phyloP scores from a whole-genome alignment of 2,113 vertebrate genomes.

The Manacus vitellinus region DNA sequence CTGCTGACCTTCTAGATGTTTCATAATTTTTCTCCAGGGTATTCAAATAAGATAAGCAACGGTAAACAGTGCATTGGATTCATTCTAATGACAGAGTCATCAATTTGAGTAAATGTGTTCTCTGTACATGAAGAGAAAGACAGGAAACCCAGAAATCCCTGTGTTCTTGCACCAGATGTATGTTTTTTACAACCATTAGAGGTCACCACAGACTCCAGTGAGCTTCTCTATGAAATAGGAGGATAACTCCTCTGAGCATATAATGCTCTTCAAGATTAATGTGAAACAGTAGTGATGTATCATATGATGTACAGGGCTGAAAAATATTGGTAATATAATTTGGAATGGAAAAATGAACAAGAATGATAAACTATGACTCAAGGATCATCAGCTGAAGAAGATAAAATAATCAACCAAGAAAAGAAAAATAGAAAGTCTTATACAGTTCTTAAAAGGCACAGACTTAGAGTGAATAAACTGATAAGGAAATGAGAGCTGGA shows the following conservation, averaged over 20 bases:
- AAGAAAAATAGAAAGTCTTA: background rate
- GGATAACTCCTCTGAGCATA: background rate
- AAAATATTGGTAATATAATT: background rate
- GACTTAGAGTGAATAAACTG: conserved; percentile 39
- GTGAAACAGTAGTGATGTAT: background rate
- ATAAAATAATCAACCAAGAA: background rate
- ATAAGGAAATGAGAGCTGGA: conserved; percentile 48
- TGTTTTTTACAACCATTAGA: background rate
- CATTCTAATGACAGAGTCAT: background rate
- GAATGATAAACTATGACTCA: background rate
- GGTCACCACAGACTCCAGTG: background rate
- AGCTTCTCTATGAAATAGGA: background rate
- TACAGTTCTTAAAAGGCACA: conserved; percentile 5
- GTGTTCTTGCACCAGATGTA: background rate
- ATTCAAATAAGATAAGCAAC: background rate
- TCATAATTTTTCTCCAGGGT: background rate
- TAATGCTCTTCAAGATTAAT: background rate
- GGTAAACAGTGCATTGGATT: background rate
- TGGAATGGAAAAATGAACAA: background rate
- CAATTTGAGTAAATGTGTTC: background rate
- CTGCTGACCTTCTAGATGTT: background rate
- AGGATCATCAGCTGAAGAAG: background rate
- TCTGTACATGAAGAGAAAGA: background rate
- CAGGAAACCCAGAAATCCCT: background rate
- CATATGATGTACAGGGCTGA: background rate